A percentile compares a stretch with the other conserved stretches of the same genome.
phyloP scores from a whole-genome alignment of 2,888 invertebrate species.

The Coenonympha arcania region DNA sequence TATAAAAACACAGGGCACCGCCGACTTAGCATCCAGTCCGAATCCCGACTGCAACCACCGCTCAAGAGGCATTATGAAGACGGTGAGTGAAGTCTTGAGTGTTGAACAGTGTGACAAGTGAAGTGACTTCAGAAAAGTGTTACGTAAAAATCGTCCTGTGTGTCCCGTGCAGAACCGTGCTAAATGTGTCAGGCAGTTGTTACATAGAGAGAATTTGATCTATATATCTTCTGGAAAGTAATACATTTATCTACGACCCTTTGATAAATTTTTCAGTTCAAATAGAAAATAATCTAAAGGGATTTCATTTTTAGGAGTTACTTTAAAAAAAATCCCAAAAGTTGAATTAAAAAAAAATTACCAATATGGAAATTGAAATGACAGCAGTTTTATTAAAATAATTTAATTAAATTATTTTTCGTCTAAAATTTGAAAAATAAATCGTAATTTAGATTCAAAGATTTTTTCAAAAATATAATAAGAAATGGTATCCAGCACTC shows the following conservation, averaged over 20 bases:
- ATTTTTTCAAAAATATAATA: too few species aligned
- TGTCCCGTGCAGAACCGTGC: slow-evolving; percentile 37
- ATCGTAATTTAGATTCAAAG: too few species aligned
- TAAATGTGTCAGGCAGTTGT: neutral
- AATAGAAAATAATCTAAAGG: neutral
- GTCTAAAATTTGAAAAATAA: too few species aligned
- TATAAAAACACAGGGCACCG: slow-evolving; percentile 68
- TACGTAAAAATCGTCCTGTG: slow-evolving; percentile 31
- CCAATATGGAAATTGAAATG: too few species aligned
- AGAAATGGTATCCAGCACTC: too few species aligned
- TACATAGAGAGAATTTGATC: neutral
- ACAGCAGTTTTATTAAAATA: too few species aligned
- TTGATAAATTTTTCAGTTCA: neutral
- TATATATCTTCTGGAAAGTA: neutral
- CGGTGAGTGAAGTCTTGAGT: slow-evolving; percentile 57
- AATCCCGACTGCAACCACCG: slow-evolving; percentile 66
- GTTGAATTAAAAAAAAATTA: neutral
- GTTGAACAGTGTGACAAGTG: slow-evolving; percentile 36
- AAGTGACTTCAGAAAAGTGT: slow-evolving; percentile 67
- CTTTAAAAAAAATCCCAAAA: neutral
- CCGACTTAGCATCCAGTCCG: slow-evolving; percentile 63
- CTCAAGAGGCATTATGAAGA: slow-evolving; percentile 70
- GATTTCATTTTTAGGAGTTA: neutral
- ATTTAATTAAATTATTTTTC: too few species aligned
- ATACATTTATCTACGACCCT: neutral